Evolutionary conservation across 1,140 invertebrate genomes (phyloP), one percentile per base, ranked within the genome.

Genomic region (Microplitis mediator): DNA sequence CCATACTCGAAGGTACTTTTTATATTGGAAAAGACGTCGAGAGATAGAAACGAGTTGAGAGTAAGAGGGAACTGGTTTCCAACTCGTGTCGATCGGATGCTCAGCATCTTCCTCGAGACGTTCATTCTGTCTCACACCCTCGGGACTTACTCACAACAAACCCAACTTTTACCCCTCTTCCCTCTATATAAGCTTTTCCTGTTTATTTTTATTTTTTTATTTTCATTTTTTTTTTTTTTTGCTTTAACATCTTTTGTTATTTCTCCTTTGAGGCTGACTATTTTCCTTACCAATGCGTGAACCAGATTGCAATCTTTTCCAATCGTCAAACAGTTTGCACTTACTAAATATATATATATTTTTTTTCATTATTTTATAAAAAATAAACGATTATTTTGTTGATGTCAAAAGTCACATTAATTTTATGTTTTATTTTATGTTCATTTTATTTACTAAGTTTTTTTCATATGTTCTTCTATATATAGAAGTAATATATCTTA

Each of bases 401-500:
- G 14, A 16, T 31, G 11, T 35, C n/a, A 52, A 36, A 58, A 69
- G 32, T 45, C 39, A 11, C 5, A 45, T 45, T 45, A 9, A 5
- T 45, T 11, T 23, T 35, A 23, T 31, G 16, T 32, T 61, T 39
- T 36, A 14, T 13, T 69, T 56, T 56, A 23, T 34, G 5, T 45
- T 35, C 11, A n/a, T 56, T 63, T 70, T 70, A n/a, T 39, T 61
- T 69, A 14, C 14, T 31, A 56, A 31, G 13, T 69, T 70, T 23
- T 23, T 70, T 63, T 23, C 45, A n/a, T 52, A 51, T 9, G 3
- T 39, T 16, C 45, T 36, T 16, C 54, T 63, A 39, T 35, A 14
- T 39, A 58, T 60, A 64, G 39, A 65, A n/a, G 61, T 61, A 64
- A 71, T 71, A 71, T 64, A 64, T 71, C 69, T 71, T 64, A 35